Base-by-base conservation (phyloP, 2,888 invertebrate species). In the Hoplodrina ambigua region DNA sequence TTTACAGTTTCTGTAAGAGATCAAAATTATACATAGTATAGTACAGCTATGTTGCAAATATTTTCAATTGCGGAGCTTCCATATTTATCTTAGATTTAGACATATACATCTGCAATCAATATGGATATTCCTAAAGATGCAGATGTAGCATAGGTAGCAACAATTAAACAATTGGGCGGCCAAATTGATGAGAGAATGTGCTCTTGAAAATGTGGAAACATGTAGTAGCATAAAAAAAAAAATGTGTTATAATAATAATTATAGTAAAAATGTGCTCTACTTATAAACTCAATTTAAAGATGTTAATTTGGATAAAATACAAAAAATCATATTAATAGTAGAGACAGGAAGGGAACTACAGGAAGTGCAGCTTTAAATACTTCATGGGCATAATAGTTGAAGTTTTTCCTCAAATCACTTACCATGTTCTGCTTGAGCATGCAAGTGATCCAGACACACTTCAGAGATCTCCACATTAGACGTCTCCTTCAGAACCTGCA, bases 351-450 rank as follows among this genome's bases (percentile, higher is more conserved):
- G 17, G 11, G 1, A 17, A n/a, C 15, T 30, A 56, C 56, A 37
- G 10, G 4, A 25, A 58, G 13, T 30, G 1, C 7, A 49, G n/a
- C 11, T 19, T 19, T 13, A 13, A 41, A 69, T 63, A 20, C n/a
- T 41, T 15, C 5, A 52, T 41, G 8, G 6, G 4, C 8, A 20
- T 19, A 8, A 41, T 41, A 20, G 4, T 4, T 17, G n/a, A 15
- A 15, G 0, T 25, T 67, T 30, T 55, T 37, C 33, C 20, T 58
- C 13, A 53, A 49, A 44, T 25, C 0, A 84, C 87, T 93, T 94
- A 97, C 97, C 97, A 94, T 97, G 97, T 90, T 98, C 98, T 61
- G 97, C 97, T 91, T 98, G 98, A 70, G 97, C 96, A 89, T 97
- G 97, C 80, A 98, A 94, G 86, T 98, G 96, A 86, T 98, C 98